Base-by-base conservation (phyloP, 2,113 vertebrate species). In the Pagrus major region DNA sequence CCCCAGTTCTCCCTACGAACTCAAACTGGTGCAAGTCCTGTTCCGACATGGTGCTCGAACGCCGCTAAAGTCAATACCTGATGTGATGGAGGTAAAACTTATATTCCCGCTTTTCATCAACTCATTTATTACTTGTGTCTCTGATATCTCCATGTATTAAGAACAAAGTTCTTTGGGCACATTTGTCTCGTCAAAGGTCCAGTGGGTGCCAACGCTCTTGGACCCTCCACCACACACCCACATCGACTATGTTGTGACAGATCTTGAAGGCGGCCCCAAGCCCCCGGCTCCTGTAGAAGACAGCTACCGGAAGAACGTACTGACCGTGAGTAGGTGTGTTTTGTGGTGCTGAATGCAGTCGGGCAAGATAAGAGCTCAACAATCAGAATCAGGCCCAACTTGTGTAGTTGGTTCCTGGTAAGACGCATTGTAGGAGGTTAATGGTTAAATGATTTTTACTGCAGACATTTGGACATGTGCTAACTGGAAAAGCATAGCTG, bases 1-100 rank as follows among this genome's bases (percentile, higher is more conserved):
- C 3, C 5, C 58, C 27, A 25, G n/a, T 52, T 93, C 72, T 37
- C 71, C 59, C 2, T 94, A 93, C 25, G 90, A 96, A 49, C 90
- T 98, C 47, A 95, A 94, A 71, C 91, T 96, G 91, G 96, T 97
- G 42, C 97, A 97, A 86, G 95, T 98, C 9, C 83, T 97, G 56
- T 99, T 96, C 74, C 94, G 97, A 47, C 97, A 97, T 16, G 97
- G 97, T 0, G 97, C 97, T 1, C 95, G 97, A 61, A 97, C 96
- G 0, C 97, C 97, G 0, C 95, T 98, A 8, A 96, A 94, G 81
- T 93, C 93, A 0, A 96, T 98, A 51, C 97, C 97, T 2, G 91
- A 90, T 25, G 49, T 92, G 20, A 80, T 93, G 64, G 96, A 96
- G 96, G 98, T 96, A 88, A 88, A 78, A 71, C n/a, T 6, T 6